phyloP scores from a whole-genome alignment of 2,888 invertebrate genomes.

The Callyntrura sp. region DNA sequence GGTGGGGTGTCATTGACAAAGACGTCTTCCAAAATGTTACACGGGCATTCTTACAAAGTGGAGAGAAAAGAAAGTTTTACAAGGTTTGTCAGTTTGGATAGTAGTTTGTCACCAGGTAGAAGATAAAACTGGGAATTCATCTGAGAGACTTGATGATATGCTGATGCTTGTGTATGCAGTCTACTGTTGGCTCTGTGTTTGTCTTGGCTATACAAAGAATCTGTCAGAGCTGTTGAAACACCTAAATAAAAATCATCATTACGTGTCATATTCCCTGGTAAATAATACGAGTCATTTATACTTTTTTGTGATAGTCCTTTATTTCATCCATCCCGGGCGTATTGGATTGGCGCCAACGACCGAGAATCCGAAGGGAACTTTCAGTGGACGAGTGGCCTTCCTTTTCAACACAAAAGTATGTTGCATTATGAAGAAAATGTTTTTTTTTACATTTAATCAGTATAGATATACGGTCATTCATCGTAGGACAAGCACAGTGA shows the following conservation, averaged over 20 bases:
- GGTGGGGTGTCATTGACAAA: background rate
- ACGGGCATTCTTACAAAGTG: background rate
- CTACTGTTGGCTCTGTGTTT: too few relatives aligned
- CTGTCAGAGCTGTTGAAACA: too few relatives aligned
- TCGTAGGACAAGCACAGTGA: too few relatives aligned
- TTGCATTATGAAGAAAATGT: background rate
- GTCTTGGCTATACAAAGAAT: too few relatives aligned
- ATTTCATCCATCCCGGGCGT: conserved; percentile 82
- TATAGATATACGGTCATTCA: too few relatives aligned
- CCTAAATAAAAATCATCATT: too few relatives aligned
- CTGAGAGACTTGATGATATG: too few relatives aligned
- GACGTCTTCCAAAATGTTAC: background rate
- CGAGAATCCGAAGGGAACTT: conserved; percentile 83
- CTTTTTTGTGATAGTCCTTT: conserved; percentile 47
- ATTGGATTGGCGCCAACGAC: conserved; percentile 84
- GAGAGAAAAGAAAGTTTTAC: background rate
- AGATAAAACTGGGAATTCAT: background rate
- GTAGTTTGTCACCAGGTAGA: background rate
- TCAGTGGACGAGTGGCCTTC: conserved; percentile 83
- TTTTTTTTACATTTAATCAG: background rate
- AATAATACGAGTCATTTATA: background rate
- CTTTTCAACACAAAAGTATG: conserved; percentile 83
- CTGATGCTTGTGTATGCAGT: too few relatives aligned
- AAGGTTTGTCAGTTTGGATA: background rate
- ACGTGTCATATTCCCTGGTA: too few relatives aligned